Base-by-base conservation (phyloP, 2,113 vertebrate genomes). In the Nothoprocta perdicaria region DNA sequence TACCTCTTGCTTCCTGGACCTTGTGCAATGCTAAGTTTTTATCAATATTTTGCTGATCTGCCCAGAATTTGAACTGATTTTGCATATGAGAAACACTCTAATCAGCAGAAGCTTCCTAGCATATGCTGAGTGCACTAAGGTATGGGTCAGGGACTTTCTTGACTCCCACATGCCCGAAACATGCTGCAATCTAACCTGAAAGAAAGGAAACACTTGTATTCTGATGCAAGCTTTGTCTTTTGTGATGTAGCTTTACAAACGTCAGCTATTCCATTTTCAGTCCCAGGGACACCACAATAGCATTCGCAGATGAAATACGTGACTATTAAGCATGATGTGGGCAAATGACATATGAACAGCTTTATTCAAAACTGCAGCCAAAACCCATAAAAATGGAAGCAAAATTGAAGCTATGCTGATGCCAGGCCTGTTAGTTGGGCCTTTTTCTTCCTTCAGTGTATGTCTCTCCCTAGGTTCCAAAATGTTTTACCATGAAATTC, bases 401-500 rank as follows among this genome's bases (percentile, higher is more conserved):
- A 76, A 92, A 82, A 73, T 23, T 53, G 21, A 66, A 77, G 9
- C 53, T 77, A 14, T 48, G 29, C 53, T 57, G 29, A 26, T 38
- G 27, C 65, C 27, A 80, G 3, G 1, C 4, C 12, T 77, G 10
- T 33, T 85, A 74, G 21, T 13, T 67, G 46, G 63, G 21, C 26
- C 67, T 82, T 83, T 23, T 65, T 72, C 53, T 80, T 85, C 17
- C 50, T 74, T 80, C 16, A 80, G 26, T 40, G 38, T n/a, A 23
- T 55, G 27, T 58, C 6, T 29, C 21, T 88, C 43, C 19, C 50
- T 14, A 63, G 12, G 10, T 74, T 85, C 80, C 6, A 9, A 86
- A 76, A 89, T 53, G 2, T 69, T 93, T 88, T 91, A 52, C 33
- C 22, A 33, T 67, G 12, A 87, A 85, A 91, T 89, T 83, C 91